A percentile compares a stretch with the other conserved stretches of the same genome.
These are phyloP conservation scores for Hypolimnas misippus DNA, from an alignment of 2,888 invertebrate genomes.

Conservation along the genomic window DNA sequence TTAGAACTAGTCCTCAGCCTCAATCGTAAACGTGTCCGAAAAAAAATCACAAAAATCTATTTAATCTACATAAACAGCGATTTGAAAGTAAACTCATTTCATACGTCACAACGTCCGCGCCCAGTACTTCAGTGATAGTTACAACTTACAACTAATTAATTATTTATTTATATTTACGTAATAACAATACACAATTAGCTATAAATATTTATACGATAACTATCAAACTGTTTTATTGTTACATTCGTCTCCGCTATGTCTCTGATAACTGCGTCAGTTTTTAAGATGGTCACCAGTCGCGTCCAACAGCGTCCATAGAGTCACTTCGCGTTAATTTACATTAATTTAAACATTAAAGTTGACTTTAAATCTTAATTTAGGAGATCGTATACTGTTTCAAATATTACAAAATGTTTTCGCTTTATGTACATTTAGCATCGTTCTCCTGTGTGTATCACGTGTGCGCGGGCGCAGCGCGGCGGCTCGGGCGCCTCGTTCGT, in stretches of 20 bases:
- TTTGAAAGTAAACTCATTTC: constrained; percentile 22
- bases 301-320: constrained; percentile 66
- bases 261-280: constrained; percentile 63
- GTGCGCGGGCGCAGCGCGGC: constrained; percentile 37
- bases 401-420: constrained; percentile 82
- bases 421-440: constrained; percentile 82
- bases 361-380: constrained; percentile 84
- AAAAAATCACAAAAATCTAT: constrained; percentile 42
- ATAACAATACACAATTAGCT: constrained; percentile 85
- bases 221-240: constrained; percentile 82
- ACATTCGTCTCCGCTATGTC: constrained; percentile 73
- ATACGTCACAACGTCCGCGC: constrained; percentile 51
- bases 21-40: neutral
- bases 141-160: constrained; percentile 83
- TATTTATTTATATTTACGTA: constrained; percentile 83
- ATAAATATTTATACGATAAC: constrained; percentile 84
- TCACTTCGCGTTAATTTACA: constrained; percentile 71
- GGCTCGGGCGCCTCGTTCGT: constrained; percentile 32
- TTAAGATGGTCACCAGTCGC: constrained; percentile 70
- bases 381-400: constrained; percentile 85
- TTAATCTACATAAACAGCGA: constrained; percentile 61
- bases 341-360: constrained; percentile 80
- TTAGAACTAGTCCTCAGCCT: neutral
- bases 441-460: constrained; percentile 75
- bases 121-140: constrained; percentile 78